phyloP scores from a whole-genome alignment of 2,113 vertebrate genomes.

The Coptodon bakossiorum region DNA sequence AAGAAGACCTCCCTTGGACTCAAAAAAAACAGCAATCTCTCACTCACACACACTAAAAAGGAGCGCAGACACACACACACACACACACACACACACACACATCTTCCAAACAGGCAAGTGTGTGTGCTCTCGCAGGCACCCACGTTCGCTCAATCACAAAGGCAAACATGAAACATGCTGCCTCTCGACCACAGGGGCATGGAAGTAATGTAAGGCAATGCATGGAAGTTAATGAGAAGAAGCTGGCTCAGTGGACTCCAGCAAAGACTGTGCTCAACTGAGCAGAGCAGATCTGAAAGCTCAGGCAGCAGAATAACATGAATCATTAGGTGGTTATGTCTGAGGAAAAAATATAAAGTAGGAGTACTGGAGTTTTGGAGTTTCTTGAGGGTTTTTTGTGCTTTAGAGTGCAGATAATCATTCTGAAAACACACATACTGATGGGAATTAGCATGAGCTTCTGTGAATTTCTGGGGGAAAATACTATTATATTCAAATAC shows the following conservation, averaged over 20 bases:
- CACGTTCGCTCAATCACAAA: slow-evolving; percentile 51
- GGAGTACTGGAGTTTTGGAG: not conserved
- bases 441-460: not conserved
- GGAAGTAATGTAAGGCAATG: slow-evolving; percentile 24
- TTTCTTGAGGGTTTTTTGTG: not conserved
- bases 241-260: not conserved
- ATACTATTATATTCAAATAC: not conserved
- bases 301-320: not conserved
- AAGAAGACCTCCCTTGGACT: slow-evolving; percentile 47
- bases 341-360: not conserved
- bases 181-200: slow-evolving; percentile 50
- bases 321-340: not conserved
- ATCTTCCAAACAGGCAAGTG: slow-evolving; percentile 11
- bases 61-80: not conserved
- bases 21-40: slow-evolving; percentile 13
- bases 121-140: slow-evolving; percentile 11
- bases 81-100: not conserved
- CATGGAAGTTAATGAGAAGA: slow-evolving; percentile 39
- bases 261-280: not conserved
- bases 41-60: not conserved
- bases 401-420: not conserved
- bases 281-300: not conserved
- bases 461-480: not conserved
- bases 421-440: not conserved
- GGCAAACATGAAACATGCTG: slow-evolving; percentile 65